phyloP scores from a whole-genome alignment of 2,113 vertebrate genomes.

The Petrocephalus microphthalmus region DNA sequence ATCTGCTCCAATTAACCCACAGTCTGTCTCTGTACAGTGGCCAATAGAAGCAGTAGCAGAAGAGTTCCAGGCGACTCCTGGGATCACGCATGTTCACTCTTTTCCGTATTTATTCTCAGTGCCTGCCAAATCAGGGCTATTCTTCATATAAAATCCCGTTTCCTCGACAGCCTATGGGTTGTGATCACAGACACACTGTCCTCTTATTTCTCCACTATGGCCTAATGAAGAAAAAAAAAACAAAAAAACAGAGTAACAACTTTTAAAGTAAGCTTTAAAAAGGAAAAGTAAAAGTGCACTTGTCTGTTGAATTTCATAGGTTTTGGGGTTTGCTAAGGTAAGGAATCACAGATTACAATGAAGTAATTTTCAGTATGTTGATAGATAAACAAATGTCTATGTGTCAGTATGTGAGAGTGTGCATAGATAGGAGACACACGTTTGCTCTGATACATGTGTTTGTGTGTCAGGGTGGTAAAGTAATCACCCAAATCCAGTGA shows the following conservation, averaged over 20 bases:
- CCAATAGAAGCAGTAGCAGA: not conserved
- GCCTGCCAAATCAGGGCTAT: not conserved
- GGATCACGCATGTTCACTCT: not conserved
- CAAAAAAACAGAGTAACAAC: not conserved
- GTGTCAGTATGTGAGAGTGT: not conserved
- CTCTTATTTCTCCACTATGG: not conserved
- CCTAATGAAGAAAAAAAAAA: not conserved
- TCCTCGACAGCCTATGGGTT: not conserved
- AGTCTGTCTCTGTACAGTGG: not conserved
- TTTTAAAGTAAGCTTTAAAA: not conserved
- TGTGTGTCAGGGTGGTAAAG: not conserved
- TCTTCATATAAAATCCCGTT: not conserved
- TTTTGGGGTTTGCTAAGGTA: not conserved
- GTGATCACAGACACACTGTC: not conserved
- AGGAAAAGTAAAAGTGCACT: not conserved
- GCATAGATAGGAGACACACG: not conserved
- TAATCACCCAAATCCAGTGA: not conserved
- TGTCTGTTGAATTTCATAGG: not conserved
- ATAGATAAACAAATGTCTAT: not conserved
- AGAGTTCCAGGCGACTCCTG: not conserved
- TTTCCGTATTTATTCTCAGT: not conserved
- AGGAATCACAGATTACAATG: not conserved
- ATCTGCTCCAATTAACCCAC: not conserved
- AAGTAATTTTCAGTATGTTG: not conserved
- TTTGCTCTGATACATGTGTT: not conserved